Conservation (phyloP, 2,797 vertebrate species). For the Anabacerthia variegaticeps region DNA sequence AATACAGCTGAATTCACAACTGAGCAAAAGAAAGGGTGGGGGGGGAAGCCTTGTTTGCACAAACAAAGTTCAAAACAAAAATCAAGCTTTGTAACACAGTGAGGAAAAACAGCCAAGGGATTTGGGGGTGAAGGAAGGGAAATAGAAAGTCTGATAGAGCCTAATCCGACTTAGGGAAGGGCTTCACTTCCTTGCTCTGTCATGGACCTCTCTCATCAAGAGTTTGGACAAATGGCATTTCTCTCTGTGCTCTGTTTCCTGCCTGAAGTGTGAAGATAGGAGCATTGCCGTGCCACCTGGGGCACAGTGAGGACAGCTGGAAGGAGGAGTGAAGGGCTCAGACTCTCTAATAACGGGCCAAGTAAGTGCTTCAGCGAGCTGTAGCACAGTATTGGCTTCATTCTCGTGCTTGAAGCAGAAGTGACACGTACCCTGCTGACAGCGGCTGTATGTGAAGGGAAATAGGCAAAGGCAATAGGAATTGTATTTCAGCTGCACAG, state of each 20-base stretch:
- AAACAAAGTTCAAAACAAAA: neutral
- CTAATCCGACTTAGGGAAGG: constrained; percentile 43
- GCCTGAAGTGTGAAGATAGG: constrained; percentile 66
- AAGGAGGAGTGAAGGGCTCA: constrained; percentile 61
- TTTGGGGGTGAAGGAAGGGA: constrained; percentile 5
- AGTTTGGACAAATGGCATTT: constrained; percentile 54
- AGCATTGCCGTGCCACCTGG: constrained; percentile 55
- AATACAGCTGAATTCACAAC: neutral
- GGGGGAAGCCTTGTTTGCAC: neutral
- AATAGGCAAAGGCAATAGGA: neutral
- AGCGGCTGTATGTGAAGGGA: neutral
- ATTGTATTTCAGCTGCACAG: neutral
- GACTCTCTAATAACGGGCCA: constrained; percentile 53
- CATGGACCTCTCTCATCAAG: constrained; percentile 38
- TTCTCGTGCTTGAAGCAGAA: constrained; percentile 48
- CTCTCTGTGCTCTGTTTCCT: constrained; percentile 65
- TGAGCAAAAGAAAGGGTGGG: neutral
- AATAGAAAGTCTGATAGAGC: constrained; percentile 27
- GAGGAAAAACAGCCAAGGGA: constrained; percentile 9
- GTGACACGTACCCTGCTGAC: constrained; percentile 57
- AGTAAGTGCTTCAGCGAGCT: constrained; percentile 66
- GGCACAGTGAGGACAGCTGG: constrained; percentile 60
- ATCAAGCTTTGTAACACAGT: neutral
- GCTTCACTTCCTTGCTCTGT: constrained; percentile 40
- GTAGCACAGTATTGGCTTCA: constrained; percentile 43